Base-by-base conservation (phyloP, 1,140 invertebrate species). In the Lepidurus apus region DNA sequence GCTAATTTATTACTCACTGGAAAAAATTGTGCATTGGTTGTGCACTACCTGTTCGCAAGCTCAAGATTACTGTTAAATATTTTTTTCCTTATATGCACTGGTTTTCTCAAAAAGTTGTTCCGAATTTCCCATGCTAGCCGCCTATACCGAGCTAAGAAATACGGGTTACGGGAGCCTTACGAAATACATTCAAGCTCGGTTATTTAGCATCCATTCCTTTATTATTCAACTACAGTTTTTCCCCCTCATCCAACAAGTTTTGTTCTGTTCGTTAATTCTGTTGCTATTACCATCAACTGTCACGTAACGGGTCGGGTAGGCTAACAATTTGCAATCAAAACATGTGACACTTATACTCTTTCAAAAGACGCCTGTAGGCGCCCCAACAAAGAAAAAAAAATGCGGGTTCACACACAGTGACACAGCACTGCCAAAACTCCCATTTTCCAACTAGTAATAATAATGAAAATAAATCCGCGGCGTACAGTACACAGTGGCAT, bases 131-230 rank as follows among this genome's bases (percentile, higher is more conserved):
- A 34, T 34, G 34, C 3, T 34, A 34, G 3, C 34, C 34, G 34
- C 34, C 1, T 34, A 3, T 26, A 47, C 45, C 45, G 9, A 47
- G 45, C 45, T 2, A 65, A 13, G 21, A 65, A n/a, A 65, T 21
- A 17, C 1, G 45, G 45, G 45, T 47, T 11, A 3, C 21, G 10
- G 21, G 0, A 65, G 7, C 7, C 6, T 65, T 65, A 65, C 17
- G 53, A 17, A 65, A 21, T 7, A 65, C 17, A 65, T n/a, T n/a
- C 4, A 17, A 9, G 21, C 17, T 65, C 17, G 13, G 7, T 65
- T 65, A 65, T n/a, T 34, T 65, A 65, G 53, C 53, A 65, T 65
- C 53, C 53, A 21, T 65, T 65, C 53, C 53, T 65, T 65, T 65
- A 65, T 65, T 65, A 65, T 65, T 34, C 53, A 65, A 65, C 53